phyloP scores from a whole-genome alignment of 2,113 vertebrate species.

The Lepidothrix coronata region DNA sequence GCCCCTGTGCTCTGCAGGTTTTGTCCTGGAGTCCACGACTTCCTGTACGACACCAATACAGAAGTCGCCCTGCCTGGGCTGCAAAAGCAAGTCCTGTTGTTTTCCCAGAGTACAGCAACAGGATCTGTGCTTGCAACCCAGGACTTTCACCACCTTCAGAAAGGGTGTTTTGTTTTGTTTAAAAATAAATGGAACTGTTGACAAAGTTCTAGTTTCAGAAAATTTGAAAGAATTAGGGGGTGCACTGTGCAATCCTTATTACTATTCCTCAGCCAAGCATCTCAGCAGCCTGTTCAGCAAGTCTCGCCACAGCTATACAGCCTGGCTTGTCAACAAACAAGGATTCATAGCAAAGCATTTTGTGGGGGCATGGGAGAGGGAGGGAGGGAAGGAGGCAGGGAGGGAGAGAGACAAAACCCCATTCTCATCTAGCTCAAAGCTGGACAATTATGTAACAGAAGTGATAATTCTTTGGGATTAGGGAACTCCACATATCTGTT shows the following conservation, averaged over 20 bases:
- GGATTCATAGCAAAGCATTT: neutral
- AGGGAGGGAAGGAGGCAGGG: neutral
- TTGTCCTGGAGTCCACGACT: accelerated
- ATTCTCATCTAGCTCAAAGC: neutral
- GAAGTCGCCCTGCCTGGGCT: neutral
- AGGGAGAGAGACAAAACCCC: neutral
- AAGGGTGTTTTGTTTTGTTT: neutral
- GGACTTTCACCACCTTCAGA: neutral
- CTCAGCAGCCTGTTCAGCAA: neutral
- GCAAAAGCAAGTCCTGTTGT: neutral
- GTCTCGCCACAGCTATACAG: neutral
- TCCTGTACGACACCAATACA: neutral
- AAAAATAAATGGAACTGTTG: neutral
- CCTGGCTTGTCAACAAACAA: neutral
- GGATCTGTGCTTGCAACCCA: neutral
- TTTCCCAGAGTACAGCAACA: neutral
- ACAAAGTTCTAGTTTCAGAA: neutral
- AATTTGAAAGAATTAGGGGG: neutral
- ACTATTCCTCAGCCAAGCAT: neutral
- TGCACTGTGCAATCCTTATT: neutral
- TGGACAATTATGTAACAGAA: neutral
- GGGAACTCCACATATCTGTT: neutral
- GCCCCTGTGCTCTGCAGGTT: neutral
- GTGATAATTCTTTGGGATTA: neutral
- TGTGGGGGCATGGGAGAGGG: neutral